Percentiles rank a stretch among this genome's conserved stretches.
phyloP scores from a whole-genome alignment of 2,797 vertebrate genomes.

The Mycteria americana region DNA sequence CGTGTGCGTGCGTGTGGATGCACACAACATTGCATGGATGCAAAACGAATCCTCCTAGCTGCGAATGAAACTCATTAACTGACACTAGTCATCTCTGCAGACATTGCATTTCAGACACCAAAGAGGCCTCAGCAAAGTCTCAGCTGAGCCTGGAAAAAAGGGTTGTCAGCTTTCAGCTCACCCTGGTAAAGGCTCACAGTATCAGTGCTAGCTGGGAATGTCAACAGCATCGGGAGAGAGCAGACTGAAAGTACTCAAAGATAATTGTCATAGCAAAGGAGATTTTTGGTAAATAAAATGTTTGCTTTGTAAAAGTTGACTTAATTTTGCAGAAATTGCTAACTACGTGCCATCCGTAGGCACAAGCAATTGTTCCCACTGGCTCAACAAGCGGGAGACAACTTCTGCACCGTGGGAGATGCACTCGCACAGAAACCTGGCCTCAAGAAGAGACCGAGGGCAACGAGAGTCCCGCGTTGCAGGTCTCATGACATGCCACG shows the following conservation, averaged over 20 bases:
- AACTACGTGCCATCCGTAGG: too few relatives aligned
- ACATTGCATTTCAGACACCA: neutral
- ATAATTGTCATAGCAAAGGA: neutral
- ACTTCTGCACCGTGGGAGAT: neutral
- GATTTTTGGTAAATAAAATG: neutral
- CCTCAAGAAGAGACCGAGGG: neutral
- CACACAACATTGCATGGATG: neutral
- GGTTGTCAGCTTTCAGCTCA: neutral
- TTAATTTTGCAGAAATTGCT: neutral
- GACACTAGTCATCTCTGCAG: neutral
- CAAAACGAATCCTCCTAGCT: too few relatives aligned
- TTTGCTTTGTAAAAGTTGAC: neutral
- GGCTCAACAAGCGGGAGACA: neutral
- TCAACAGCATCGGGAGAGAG: neutral
- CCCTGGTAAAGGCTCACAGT: too few relatives aligned
- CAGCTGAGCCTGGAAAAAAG: too few relatives aligned
- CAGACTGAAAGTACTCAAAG: neutral
- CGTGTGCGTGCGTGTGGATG: accelerated
- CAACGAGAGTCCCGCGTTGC: accelerated
- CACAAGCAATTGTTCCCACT: neutral
- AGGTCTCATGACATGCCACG: neutral
- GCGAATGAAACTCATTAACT: neutral
- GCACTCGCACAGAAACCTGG: accelerated
- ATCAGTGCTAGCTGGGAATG: accelerated
- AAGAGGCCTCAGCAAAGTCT: neutral